Conservation (phyloP, 2,797 vertebrate genomes). For the Leptatherina wallacei region DNA sequence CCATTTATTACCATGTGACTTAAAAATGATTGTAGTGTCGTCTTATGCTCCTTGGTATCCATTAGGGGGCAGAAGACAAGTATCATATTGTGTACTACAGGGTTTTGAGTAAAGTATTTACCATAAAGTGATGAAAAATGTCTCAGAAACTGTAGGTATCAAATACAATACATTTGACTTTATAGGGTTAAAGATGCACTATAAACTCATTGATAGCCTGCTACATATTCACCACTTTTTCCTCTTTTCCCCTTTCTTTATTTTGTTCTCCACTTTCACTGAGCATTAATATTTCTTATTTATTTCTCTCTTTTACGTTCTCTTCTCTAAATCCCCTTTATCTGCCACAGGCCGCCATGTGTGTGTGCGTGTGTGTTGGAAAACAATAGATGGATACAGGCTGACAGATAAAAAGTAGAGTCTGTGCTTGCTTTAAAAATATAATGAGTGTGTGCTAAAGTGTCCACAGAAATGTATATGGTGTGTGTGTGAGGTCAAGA, state of each 20-base stretch:
- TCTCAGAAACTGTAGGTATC: too few relatives aligned
- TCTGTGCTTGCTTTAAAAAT: slow-evolving; percentile 43
- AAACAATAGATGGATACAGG: slow-evolving; percentile 22
- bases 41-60: too few relatives aligned
- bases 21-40: too few relatives aligned
- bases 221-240: neutral
- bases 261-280: neutral
- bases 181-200: too few relatives aligned
- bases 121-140: too few relatives aligned
- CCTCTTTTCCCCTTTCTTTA: neutral
- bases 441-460: slow-evolving; percentile 13
- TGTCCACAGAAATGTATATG: slow-evolving; percentile 7
- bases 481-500: slow-evolving; percentile 8
- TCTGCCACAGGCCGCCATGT: slow-evolving; percentile 18
- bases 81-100: too few relatives aligned
- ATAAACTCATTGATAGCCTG: too few relatives aligned
- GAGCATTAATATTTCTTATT: slow-evolving; percentile 26
- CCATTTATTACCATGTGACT: too few relatives aligned
- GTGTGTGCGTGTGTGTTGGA: neutral
- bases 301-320: slow-evolving; percentile 16
- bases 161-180: too few relatives aligned
- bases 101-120: too few relatives aligned
- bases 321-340: slow-evolving; percentile 33
- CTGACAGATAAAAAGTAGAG: slow-evolving; percentile 25
- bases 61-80: too few relatives aligned